Evolutionary conservation across 2,888 invertebrate genomes (phyloP).

Genomic region (Empis stercorea): DNA sequence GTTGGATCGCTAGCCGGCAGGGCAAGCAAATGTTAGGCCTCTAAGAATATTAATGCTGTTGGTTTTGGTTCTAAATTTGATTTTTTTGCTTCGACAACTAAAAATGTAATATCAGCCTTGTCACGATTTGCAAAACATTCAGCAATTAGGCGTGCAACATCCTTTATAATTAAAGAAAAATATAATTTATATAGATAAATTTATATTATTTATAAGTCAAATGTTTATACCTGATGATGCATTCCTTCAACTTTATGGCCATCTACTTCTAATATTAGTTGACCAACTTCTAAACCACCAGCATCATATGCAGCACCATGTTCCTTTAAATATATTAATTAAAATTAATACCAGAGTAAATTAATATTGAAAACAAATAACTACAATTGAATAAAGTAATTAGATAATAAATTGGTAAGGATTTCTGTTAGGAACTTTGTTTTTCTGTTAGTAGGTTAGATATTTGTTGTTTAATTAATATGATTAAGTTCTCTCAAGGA

Average conservation of each 20-base stretch:
- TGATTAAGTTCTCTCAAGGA: too few species aligned
- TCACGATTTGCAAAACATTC: constrained; percentile 85
- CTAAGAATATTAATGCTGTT: constrained; percentile 78
- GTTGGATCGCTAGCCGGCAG: constrained; percentile 59
- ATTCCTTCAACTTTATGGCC: constrained; percentile 66
- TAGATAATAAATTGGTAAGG: too few species aligned
- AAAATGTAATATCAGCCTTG: constrained; percentile 78
- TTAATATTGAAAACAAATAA: neutral
- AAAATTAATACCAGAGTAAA: neutral
- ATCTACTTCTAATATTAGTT: constrained; percentile 84
- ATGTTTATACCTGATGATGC: constrained; percentile 52
- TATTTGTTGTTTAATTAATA: too few species aligned
- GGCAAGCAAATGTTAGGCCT: constrained; percentile 85
- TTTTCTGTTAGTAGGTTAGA: too few species aligned
- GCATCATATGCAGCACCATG: constrained; percentile 89
- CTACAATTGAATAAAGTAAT: neutral
- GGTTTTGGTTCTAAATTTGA: constrained; percentile 85
- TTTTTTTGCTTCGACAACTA: constrained; percentile 86
- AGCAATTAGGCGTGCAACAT: constrained; percentile 83
- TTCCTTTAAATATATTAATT: constrained; percentile 48
- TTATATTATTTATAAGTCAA: neutral
- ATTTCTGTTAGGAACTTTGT: too few species aligned
- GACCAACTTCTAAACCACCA: constrained; percentile 86
- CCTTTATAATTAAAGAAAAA: constrained; percentile 28
- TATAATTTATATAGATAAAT: neutral